Evolutionary conservation across 2,113 vertebrate genomes (phyloP).

Genomic region (Prinia subflava): DNA sequence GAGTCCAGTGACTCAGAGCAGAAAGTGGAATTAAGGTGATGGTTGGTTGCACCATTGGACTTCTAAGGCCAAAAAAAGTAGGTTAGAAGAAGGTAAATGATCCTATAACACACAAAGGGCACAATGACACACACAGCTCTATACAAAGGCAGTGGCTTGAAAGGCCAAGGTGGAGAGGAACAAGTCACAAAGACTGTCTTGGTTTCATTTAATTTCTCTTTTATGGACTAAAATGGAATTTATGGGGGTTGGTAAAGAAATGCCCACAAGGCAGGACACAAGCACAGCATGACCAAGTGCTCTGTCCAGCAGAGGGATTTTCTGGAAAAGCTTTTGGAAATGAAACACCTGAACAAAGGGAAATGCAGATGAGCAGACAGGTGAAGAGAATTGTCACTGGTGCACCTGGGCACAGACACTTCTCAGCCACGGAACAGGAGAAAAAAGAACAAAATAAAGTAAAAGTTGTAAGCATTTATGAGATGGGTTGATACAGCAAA

Average conservation of each 20-base stretch:
- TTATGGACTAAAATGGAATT: background rate
- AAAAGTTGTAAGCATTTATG: background rate
- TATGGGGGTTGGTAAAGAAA: background rate
- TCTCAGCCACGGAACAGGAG: background rate
- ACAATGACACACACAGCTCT: background rate
- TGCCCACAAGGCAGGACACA: background rate
- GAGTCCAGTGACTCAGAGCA: background rate
- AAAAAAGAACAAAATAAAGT: background rate
- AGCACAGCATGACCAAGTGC: background rate
- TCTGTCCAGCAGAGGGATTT: background rate
- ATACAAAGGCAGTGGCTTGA: background rate
- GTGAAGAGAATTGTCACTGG: background rate
- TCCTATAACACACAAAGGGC: background rate
- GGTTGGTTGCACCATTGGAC: background rate
- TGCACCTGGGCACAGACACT: background rate
- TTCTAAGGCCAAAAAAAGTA: background rate
- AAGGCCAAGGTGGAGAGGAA: background rate
- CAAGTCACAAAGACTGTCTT: background rate
- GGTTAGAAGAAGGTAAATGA: background rate
- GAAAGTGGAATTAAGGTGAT: background rate
- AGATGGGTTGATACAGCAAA: background rate
- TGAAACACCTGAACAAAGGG: background rate
- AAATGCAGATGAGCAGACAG: background rate
- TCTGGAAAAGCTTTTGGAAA: background rate
- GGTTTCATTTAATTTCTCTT: background rate